Conservation (phyloP, 2,797 vertebrate genomes). For the Euthynnus affinis region DNA sequence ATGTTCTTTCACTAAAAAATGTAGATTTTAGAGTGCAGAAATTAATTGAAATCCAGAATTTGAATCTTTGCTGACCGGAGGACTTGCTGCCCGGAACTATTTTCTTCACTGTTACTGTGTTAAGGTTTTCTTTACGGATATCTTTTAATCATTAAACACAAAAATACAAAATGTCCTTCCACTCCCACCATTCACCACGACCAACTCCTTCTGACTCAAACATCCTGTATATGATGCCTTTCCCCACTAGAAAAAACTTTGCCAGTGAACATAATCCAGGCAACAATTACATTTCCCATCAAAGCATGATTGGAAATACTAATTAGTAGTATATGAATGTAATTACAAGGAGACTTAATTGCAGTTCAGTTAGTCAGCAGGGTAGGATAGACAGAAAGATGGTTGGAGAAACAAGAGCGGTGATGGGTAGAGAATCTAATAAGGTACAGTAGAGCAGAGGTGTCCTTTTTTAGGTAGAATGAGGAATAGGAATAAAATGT, state of each 20-base stretch:
- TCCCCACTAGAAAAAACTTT: neutral
- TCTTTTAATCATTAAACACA: no score
- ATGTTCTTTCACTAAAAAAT: no score
- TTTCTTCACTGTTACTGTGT: no score
- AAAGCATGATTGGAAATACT: slow-evolving; percentile 2
- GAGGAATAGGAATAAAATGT: neutral
- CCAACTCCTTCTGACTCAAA: neutral
- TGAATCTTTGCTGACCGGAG: no score
- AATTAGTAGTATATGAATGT: neutral
- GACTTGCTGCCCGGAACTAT: no score
- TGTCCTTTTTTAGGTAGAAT: neutral
- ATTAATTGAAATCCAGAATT: no score
- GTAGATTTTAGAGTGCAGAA: no score
- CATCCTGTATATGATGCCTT: neutral
- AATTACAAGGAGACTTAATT: neutral
- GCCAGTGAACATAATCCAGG: neutral
- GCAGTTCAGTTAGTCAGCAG: neutral
- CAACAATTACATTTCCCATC: no score
- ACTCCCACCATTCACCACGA: no score
- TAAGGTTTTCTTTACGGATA: no score
- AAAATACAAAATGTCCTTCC: no score
- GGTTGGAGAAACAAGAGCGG: neutral
- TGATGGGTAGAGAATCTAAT: neutral
- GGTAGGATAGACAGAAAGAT: neutral
- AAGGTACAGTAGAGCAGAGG: neutral